Conservation (phyloP, 2,888 invertebrate genomes). For the Macrophya annulata region DNA sequence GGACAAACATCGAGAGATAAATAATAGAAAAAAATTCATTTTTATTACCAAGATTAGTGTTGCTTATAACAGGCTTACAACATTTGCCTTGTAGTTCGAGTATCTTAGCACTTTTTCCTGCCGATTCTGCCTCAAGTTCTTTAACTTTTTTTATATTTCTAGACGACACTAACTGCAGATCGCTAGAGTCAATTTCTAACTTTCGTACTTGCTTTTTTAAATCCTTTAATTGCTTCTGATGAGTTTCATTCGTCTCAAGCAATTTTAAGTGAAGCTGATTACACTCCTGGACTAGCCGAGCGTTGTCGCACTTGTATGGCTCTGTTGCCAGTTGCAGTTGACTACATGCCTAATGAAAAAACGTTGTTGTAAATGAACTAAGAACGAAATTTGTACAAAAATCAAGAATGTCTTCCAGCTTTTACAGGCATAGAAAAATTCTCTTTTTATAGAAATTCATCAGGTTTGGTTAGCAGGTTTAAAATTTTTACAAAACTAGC, state of each 20-base stretch:
- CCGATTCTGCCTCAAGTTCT: slow-evolving; percentile 84
- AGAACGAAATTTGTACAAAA: background rate
- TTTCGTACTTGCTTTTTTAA: slow-evolving; percentile 80
- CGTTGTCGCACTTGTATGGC: slow-evolving; percentile 91
- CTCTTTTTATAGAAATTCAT: background rate
- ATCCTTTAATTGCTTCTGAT: slow-evolving; percentile 82
- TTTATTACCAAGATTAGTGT: slow-evolving; percentile 70
- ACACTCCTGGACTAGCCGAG: slow-evolving; percentile 88
- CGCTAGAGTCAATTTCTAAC: slow-evolving; percentile 83
- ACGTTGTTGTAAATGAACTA: background rate
- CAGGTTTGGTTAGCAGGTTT: background rate
- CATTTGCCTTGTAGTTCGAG: slow-evolving; percentile 80
- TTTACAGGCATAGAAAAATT: background rate
- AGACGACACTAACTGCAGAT: slow-evolving; percentile 83
- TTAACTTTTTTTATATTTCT: slow-evolving; percentile 83
- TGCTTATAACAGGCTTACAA: slow-evolving; percentile 75
- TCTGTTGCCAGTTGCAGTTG: slow-evolving; percentile 87
- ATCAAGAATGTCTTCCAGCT: background rate
- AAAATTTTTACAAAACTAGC: background rate
- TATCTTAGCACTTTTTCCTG: slow-evolving; percentile 81
- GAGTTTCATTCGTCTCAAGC: slow-evolving; percentile 85
- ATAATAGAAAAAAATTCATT: slow-evolving; percentile 41
- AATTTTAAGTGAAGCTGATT: slow-evolving; percentile 87
- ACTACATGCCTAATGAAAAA: slow-evolving; percentile 83
- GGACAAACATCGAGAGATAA: background rate